phyloP scores from a whole-genome alignment of 2,888 invertebrate genomes.

The Atherix ibis region DNA sequence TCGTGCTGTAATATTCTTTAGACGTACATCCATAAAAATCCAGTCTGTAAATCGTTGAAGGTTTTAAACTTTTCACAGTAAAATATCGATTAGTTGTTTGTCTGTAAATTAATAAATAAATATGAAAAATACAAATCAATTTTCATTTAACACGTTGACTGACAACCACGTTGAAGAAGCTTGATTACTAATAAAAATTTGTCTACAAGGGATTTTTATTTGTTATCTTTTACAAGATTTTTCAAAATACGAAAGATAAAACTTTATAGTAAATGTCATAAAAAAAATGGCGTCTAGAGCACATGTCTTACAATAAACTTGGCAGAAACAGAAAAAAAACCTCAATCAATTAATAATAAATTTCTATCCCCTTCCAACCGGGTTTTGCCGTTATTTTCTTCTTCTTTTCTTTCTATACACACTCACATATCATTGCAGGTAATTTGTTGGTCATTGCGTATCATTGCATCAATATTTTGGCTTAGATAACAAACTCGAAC shows the following conservation, averaged over 20 bases:
- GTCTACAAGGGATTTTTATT: background rate
- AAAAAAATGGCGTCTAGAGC: too few relatives aligned
- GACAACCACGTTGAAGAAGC: background rate
- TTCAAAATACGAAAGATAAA: too few relatives aligned
- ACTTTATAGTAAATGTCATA: too few relatives aligned
- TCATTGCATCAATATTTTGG: constrained; percentile 6
- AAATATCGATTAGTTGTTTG: constrained; percentile 5
- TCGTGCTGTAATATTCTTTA: constrained; percentile 16
- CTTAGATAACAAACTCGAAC: constrained; percentile 11
- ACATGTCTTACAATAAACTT: too few relatives aligned
- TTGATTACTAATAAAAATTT: background rate
- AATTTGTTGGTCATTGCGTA: constrained; percentile 9
- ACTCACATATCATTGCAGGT: constrained; percentile 17
- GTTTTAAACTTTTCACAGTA: constrained; percentile 9
- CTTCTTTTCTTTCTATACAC: too few relatives aligned
- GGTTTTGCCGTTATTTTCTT: too few relatives aligned
- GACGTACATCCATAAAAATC: constrained; percentile 10
- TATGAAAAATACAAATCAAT: constrained; percentile 1
- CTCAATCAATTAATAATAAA: too few relatives aligned
- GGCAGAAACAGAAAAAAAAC: too few relatives aligned
- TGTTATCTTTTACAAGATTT: constrained; percentile 8
- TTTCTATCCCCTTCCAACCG: too few relatives aligned
- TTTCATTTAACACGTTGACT: background rate
- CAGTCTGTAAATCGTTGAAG: constrained; percentile 10
- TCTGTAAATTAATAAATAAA: constrained; percentile 5